Conservation (phyloP, 2,113 vertebrate genomes). For the Neotragus moschatus region DNA sequence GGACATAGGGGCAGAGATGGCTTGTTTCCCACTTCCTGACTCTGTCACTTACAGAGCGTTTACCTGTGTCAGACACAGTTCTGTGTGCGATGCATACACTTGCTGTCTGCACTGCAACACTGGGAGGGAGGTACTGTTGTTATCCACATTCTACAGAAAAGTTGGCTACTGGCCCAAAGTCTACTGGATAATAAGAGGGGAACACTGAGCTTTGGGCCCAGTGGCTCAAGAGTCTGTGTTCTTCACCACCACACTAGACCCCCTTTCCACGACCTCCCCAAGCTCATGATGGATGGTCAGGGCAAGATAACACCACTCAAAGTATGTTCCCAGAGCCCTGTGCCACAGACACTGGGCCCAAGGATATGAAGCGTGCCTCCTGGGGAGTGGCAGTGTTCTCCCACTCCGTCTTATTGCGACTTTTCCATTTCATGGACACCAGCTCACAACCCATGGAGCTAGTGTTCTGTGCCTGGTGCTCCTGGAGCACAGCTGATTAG, state of each 20-base stretch:
- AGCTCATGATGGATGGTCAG: neutral
- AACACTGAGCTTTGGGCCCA: neutral
- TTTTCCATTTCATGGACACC: neutral
- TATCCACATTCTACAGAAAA: neutral
- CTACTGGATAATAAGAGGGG: neutral
- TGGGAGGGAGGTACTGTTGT: neutral
- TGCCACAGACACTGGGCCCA: accelerated
- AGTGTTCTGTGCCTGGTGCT: neutral
- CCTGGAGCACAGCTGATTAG: neutral
- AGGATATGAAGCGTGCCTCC: too few species aligned
- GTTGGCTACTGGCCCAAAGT: neutral
- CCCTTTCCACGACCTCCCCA: neutral
- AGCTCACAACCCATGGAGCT: neutral
- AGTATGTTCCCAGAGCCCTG: neutral
- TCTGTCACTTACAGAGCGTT: neutral
- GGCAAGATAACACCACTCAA: neutral
- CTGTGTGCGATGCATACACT: neutral
- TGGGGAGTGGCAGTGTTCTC: neutral
- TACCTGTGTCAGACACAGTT: neutral
- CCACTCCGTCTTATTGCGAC: neutral
- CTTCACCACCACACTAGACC: neutral
- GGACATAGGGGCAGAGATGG: neutral
- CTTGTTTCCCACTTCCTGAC: neutral
- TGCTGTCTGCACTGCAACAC: neutral
- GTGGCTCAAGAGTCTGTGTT: neutral